These are phyloP conservation scores for Eptatretus burgeri DNA, from an alignment of 2,113 vertebrate genomes.

Conservation along the genomic window DNA sequence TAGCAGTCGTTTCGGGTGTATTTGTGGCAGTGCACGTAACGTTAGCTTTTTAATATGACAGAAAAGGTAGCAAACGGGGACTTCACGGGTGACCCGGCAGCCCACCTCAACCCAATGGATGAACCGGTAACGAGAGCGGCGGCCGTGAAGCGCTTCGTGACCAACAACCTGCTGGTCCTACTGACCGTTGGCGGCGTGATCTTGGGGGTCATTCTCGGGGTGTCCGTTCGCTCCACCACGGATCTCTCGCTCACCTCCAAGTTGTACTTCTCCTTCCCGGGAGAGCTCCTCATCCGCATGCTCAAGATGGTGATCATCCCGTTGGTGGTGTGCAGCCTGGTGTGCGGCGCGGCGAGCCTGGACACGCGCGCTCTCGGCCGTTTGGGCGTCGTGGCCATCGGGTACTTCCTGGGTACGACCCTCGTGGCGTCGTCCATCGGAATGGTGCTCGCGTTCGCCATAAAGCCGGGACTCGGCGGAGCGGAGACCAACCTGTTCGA, in stretches of 20 bases:
- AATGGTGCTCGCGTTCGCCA: conserved; percentile 44
- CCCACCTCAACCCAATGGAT: too few species aligned
- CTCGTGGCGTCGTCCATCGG: conserved; percentile 54
- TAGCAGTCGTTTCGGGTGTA: too few species aligned
- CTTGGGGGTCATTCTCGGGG: conserved; percentile 42
- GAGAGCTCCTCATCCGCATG: conserved; percentile 81
- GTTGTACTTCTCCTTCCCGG: conserved; percentile 58
- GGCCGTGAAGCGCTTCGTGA: conserved; percentile 18
- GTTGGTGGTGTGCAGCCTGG: conserved; percentile 64
- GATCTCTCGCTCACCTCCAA: conserved; percentile 29
- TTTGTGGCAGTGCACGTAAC: too few species aligned
- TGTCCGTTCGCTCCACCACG: conserved; percentile 24
- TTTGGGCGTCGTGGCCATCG: conserved; percentile 54
- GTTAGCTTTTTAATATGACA: too few species aligned
- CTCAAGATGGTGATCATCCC: conserved; percentile 89
- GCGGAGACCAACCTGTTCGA: conserved; percentile 10
- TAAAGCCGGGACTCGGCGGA: conserved; percentile 48
- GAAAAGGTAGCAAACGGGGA: too few species aligned
- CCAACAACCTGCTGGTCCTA: conserved; percentile 38
- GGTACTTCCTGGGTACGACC: conserved; percentile 63
- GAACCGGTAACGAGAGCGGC: too few species aligned
- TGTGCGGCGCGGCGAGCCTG: conserved; percentile 69
- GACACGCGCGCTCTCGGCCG: conserved; percentile 64
- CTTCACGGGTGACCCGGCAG: too few species aligned
- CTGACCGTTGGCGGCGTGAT: conserved; percentile 58